Evolutionary conservation across 2,113 vertebrate species (phyloP), one percentile per base, ranked within the genome.

Genomic region (Glaucidium brasilianum): DNA sequence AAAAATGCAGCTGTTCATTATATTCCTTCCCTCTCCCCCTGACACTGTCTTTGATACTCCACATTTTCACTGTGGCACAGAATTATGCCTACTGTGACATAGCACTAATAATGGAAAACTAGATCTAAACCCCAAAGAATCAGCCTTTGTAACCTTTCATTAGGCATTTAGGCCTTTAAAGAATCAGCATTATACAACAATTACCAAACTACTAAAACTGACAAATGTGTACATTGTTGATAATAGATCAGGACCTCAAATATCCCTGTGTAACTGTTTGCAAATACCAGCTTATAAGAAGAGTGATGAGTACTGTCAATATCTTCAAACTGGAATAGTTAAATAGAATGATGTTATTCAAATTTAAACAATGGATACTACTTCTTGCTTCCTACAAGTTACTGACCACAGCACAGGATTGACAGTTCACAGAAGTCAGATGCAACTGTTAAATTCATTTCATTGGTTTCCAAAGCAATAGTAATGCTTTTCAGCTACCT

Each of bases 11-110:
- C 34, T 79, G 17, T 30, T 41, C 32, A 35, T 18, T 50, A 19
- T 21, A 19, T 32, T 19, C 21, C 6, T 9, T 53, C 7, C 11
- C 15, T 22, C 13, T 20, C 5, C 1, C 19, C 5, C 3, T 4
- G 10, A 5, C 15, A 11, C 7, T 0, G 0, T 23, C 17, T 7
- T 30, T 50, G 12, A 37, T 29, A 52, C 32, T 69, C 22, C 39
- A 59, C 23, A 80, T 73, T 84, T 81, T 56, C 23, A 43, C 10
- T 52, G 14, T 0, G 0, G 25, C 43, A 56, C 6, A 69, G 68
- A 86, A 47, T 69, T 47, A 73, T 52, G 23, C 8, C 41, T 29
- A 20, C 4, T 23, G 34, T 50, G 41, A 73, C 13, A 32, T 1
- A 35, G 18, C 13, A 55, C 11, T 86, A 56, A 56, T 58, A 68